Base-by-base conservation (phyloP, 2,113 vertebrate species). In the Ranitomeya imitator region DNA sequence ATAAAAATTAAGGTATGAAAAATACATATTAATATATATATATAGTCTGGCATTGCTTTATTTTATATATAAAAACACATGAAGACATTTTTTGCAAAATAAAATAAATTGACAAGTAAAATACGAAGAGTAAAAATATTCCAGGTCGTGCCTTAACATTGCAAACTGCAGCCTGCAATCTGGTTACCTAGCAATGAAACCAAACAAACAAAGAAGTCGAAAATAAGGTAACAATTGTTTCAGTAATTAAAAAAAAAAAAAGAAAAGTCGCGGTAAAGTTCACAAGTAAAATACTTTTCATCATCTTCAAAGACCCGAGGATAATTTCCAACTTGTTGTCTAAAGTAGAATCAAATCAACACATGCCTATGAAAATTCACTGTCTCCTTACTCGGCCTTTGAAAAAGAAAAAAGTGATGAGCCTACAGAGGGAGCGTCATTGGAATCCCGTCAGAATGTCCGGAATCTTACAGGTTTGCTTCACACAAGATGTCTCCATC, bases 111-210 rank as follows among this genome's bases (percentile, higher is more conserved):
- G n/a, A n/a, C n/a, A n/a, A n/a, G 26, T 31, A 31, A 31, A 1
- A 31, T 31, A 31, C 26, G 26, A 31, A 31, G 26, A 31, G 15
- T 6, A 61, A 61, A 61, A 61, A 19, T 60, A 60, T 60, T 60
- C 11, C 4, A 18, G 3, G 18, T 19, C 57, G 14, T 10, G 8
- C 71, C 15, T 18, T 45, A 51, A 45, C 69, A 69, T 23, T 13
- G 16, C 3, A 65, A 4, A 14, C 18, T 8, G 16, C 57, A 18
- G 13, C 14, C 37, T 52, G 3, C 11, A 14, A 7, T 79, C 79
- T n/a, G 1, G 11, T 91, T 91, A 90, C 71, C 85, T 67, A 19
- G 45, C 77, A 45, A 79, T 89, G 78, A 91, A 90, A n/a, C 16
- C n/a, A 89, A 90, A 81, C 0, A 0, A 0, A 0, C 31, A 87